Evolutionary conservation across 2,113 vertebrate genomes (phyloP).

Genomic region (Ramphastos sulfuratus): DNA sequence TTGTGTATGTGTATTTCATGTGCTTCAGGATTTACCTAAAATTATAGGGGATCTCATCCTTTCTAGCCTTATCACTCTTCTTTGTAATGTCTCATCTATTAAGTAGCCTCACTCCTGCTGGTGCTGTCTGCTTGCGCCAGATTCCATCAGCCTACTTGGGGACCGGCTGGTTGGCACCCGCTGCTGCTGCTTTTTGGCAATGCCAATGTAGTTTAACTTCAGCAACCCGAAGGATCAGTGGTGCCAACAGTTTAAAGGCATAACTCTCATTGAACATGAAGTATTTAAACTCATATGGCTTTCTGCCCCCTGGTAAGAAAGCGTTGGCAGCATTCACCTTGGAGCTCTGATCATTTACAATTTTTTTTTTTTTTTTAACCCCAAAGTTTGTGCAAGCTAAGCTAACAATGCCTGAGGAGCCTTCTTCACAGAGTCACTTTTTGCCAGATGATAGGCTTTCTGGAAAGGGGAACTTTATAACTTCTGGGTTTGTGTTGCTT

Average conservation of each 20-base stretch:
- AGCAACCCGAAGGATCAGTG: conserved; percentile 37
- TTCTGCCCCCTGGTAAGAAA: conserved; percentile 54
- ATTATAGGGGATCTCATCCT: neutral
- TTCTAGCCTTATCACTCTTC: neutral
- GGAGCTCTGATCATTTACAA: neutral
- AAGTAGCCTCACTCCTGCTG: rapidly evolving
- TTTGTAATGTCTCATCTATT: rapidly evolving
- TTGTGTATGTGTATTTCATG: neutral
- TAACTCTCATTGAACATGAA: conserved; percentile 31
- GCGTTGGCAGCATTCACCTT: conserved; percentile 43
- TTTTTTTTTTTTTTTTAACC: neutral
- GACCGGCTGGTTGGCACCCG: rapidly evolving
- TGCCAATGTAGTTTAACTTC: conserved; percentile 62
- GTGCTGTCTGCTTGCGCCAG: rapidly evolving
- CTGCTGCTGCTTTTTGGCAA: conserved; percentile 14
- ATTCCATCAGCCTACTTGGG: neutral
- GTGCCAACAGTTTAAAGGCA: conserved; percentile 54
- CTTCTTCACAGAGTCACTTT: rapidly evolving
- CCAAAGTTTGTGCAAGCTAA: neutral
- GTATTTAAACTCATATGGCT: conserved; percentile 44
- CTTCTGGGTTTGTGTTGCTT: neutral
- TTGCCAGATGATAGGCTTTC: neutral
- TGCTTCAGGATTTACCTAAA: neutral
- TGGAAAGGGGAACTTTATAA: neutral
- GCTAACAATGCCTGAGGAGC: neutral